Base-by-base conservation (phyloP, 2,113 vertebrate species). In the Tautogolabrus adspersus region DNA sequence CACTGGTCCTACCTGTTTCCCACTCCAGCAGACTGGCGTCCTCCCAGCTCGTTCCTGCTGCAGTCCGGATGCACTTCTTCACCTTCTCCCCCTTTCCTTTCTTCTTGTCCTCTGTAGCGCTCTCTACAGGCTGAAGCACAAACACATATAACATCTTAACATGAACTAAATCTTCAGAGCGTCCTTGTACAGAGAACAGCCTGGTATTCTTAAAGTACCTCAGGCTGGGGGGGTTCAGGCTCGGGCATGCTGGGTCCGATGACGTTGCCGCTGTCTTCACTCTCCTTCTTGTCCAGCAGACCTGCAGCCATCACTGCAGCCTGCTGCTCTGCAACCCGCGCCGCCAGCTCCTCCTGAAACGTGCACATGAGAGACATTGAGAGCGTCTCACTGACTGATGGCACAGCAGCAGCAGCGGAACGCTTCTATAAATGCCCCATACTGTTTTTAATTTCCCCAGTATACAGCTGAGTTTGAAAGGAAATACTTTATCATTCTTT, bases 41-140 rank as follows among this genome's bases (percentile, higher is more conserved):
- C 60, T 98, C 97, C 97, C 97, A 98, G 71, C 88, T 91, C 5
- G 92, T 96, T 12, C 97, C 97, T 0, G 97, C 96, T 2, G 97
- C 96, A 0, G 96, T 97, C 0, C 96, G 95, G 79, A 98, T 97
- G 66, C 96, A 97, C 56, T 97, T 96, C 87, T 95, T 97, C 77
- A 95, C 84, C 66, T 97, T 97, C 60, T 97, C 96, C 3, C 86
- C 84, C 73, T 94, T 96, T 0, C 86, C 81, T 81, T 95, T 96
- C 92, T 96, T 97, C 54, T 96, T 97, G 84, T 97, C 96, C 46
- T 98, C 97, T 3, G 94, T 75, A 6, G 89, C 69, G 1, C 75
- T 94, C 81, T 97, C 96, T 40, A 90, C 81, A 13, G 95, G 93
- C 93, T 96, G 71, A 19, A 72, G 10, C 9, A 64, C 0, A 65